A percentile compares a stretch with the other conserved stretches of the same genome.
Evolutionary conservation across 2,888 invertebrate genomes (phyloP).

Genomic region (Sceliomorpha sp.): DNA sequence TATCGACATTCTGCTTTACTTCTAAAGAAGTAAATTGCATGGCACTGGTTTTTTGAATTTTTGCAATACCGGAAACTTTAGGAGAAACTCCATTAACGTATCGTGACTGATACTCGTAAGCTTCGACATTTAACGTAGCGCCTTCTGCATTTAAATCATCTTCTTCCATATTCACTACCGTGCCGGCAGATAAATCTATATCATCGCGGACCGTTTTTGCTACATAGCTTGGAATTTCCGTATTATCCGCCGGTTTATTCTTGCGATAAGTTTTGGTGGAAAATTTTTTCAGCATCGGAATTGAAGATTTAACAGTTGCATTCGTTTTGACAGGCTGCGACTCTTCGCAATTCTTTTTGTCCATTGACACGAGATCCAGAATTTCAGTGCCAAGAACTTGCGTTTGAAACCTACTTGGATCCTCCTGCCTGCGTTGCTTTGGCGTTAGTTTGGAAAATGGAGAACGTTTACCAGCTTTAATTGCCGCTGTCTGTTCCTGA

Average conservation of each 20-base stretch:
- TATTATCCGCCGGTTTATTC: neutral
- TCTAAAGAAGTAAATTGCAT: slow-evolving; percentile 12
- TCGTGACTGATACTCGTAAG: slow-evolving; percentile 81
- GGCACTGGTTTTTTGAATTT: slow-evolving; percentile 6
- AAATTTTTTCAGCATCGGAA: slow-evolving; percentile 67
- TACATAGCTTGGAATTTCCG: slow-evolving; percentile 51
- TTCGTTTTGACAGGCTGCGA: slow-evolving; percentile 32
- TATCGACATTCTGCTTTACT: slow-evolving; percentile 6
- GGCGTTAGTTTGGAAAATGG: slow-evolving; percentile 81
- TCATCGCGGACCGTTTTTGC: too few species aligned
- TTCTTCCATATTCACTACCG: too few species aligned
- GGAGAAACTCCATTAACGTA: neutral
- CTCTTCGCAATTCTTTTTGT: slow-evolving; percentile 24
- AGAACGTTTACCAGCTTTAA: slow-evolving; percentile 64
- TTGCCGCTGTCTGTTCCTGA: slow-evolving; percentile 54
- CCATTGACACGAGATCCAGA: slow-evolving; percentile 60
- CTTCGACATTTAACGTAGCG: slow-evolving; percentile 88
- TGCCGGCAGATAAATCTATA: too few species aligned
- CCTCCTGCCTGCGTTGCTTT: slow-evolving; percentile 85
- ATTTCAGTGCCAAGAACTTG: slow-evolving; percentile 81
- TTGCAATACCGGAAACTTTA: neutral
- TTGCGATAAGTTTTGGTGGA: slow-evolving; percentile 34
- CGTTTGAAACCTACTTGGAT: slow-evolving; percentile 87
- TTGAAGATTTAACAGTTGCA: slow-evolving; percentile 67
- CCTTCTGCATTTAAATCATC: too few species aligned